phyloP scores from a whole-genome alignment of 2,888 invertebrate species.

The Cynaeus angustus region DNA sequence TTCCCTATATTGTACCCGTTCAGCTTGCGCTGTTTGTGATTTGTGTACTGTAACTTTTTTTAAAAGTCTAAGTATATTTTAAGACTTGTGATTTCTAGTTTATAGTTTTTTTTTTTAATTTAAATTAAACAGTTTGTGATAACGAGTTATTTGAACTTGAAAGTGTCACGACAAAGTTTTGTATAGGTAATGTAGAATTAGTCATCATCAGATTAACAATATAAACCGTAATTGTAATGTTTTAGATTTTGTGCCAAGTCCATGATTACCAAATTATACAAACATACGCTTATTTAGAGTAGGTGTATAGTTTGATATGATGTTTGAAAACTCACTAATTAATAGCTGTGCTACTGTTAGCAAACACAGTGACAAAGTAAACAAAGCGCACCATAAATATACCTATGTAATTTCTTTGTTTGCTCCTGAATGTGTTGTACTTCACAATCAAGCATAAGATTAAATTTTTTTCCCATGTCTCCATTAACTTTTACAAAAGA shows the following conservation, averaged over 20 bases:
- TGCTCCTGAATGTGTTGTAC: too few species aligned
- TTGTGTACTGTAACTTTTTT: constrained; percentile 58
- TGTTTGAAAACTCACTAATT: too few species aligned
- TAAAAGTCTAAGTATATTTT: constrained; percentile 42
- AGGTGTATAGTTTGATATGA: too few species aligned
- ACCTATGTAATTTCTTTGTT: too few species aligned
- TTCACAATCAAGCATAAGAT: too few species aligned
- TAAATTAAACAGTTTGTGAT: constrained; percentile 52
- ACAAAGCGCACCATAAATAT: too few species aligned
- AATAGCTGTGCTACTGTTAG: too few species aligned
- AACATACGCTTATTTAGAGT: neutral
- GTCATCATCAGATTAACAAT: neutral
- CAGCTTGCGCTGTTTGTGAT: constrained; percentile 65
- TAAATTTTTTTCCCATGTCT: too few species aligned
- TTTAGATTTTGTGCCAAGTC: neutral
- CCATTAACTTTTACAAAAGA: too few species aligned
- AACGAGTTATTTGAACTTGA: constrained; percentile 36
- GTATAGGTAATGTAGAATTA: neutral
- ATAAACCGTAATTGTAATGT: too few species aligned
- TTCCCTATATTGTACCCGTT: constrained; percentile 26
- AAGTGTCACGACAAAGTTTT: neutral
- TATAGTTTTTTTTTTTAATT: constrained; percentile 53
- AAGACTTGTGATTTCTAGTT: constrained; percentile 61
- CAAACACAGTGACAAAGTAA: too few species aligned
- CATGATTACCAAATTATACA: neutral